A percentile compares a stretch with the other conserved stretches of the same genome.
Evolutionary conservation across 2,797 vertebrate genomes (phyloP).

Genomic region (Cynopterus sphinx): DNA sequence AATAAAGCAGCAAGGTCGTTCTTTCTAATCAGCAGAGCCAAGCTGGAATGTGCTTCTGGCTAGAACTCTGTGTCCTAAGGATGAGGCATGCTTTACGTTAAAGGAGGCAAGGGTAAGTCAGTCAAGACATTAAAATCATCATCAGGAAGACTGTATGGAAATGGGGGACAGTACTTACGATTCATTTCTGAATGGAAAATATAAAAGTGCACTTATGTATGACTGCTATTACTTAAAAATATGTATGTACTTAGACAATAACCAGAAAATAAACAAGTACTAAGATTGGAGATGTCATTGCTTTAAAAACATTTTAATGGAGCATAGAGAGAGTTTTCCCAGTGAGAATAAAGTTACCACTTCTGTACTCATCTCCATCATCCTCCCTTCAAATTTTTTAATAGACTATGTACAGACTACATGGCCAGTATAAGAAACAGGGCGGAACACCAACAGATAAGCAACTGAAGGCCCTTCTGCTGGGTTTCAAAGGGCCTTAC

Average conservation of each 20-base stretch:
- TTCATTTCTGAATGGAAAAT: not conserved
- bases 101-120: not conserved
- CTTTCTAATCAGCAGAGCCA: not conserved
- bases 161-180: not conserved
- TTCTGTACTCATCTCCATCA: not conserved
- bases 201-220: not conserved
- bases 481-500: not conserved
- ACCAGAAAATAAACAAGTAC: not conserved
- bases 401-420: not conserved
- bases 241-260: rapidly evolving
- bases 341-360: not conserved
- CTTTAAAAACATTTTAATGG: not conserved
- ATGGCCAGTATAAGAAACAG: not conserved
- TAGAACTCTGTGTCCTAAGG: not conserved
- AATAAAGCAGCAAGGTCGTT: not conserved
- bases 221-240: not conserved
- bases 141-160: not conserved
- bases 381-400: not conserved
- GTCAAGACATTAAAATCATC: not conserved
- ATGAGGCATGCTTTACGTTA: not conserved
- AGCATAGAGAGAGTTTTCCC: not conserved
- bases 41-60: not conserved
- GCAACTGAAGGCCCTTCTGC: not conserved
- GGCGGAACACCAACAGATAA: not conserved
- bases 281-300: not conserved